A percentile compares a stretch with the other conserved stretches of the same genome.
These are phyloP conservation scores for Dolichotis patagonum DNA, from an alignment of 2,113 vertebrate species.

Conservation along the genomic window DNA sequence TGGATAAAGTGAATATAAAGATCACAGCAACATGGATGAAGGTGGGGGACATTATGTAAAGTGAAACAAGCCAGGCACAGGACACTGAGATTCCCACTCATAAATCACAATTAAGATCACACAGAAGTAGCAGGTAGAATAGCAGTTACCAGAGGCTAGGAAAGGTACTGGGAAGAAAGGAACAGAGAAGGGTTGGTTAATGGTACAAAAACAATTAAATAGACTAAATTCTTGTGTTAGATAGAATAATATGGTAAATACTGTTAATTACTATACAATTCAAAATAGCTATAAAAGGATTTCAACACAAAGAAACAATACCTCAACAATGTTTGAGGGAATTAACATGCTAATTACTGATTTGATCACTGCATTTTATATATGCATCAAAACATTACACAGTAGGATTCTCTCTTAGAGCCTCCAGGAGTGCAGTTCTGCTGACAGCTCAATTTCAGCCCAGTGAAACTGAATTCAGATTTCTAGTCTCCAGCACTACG, in stretches of 20 bases:
- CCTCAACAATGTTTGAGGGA: not conserved
- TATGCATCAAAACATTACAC: not conserved
- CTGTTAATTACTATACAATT: not conserved
- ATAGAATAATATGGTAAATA: not conserved
- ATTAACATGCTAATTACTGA: not conserved
- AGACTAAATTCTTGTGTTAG: not conserved
- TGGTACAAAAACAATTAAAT: not conserved
- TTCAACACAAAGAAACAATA: not conserved
- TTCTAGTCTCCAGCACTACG: not conserved
- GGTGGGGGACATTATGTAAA: not conserved
- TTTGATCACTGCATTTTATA: not conserved
- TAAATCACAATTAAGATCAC: not conserved
- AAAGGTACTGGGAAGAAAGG: not conserved
- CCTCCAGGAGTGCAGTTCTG: not conserved
- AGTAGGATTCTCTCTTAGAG: not conserved
- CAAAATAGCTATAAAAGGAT: not conserved
- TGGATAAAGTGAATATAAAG: slow-evolving; percentile 16
- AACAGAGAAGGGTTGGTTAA: not conserved
- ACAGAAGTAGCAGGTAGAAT: not conserved
- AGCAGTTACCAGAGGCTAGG: not conserved
- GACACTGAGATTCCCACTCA: not conserved
- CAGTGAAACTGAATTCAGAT: not conserved
- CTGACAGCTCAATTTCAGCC: not conserved
- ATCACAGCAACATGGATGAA: not conserved
- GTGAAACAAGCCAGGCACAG: not conserved